These are phyloP conservation scores for Sinocyclocheilus maitianheensis DNA, from an alignment of 2,113 vertebrate species.

Conservation along the genomic window DNA sequence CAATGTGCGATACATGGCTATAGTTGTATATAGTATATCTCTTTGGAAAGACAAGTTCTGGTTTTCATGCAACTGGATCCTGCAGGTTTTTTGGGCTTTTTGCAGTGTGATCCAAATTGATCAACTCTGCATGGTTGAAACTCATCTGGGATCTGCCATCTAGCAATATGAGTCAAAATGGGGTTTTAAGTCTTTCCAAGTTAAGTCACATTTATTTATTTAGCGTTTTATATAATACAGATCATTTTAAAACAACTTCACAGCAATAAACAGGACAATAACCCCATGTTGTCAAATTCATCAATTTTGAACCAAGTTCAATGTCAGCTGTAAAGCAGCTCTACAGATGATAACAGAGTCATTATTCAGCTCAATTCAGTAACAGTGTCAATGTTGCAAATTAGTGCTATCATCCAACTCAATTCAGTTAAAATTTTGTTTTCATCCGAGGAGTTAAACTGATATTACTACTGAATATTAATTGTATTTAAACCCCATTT, in stretches of 20 bases:
- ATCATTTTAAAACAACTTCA: neutral
- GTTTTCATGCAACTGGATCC: neutral
- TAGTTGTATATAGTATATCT: neutral
- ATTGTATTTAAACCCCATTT: too few species aligned
- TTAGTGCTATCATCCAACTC: too few species aligned
- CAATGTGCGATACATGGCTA: neutral
- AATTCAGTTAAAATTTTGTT: too few species aligned
- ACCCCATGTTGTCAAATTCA: too few species aligned
- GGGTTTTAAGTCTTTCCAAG: neutral
- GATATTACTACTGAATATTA: too few species aligned
- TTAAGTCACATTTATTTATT: neutral
- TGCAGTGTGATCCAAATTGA: neutral
- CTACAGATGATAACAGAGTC: too few species aligned
- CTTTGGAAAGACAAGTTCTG: neutral
- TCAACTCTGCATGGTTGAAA: neutral
- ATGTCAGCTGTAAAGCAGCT: too few species aligned
- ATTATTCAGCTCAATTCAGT: too few species aligned
- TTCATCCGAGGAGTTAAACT: too few species aligned
- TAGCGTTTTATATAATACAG: neutral
- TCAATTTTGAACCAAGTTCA: too few species aligned
- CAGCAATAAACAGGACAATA: too few species aligned
- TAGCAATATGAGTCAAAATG: neutral
- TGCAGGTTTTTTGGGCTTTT: neutral
- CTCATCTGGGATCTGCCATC: neutral
- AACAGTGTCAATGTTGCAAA: too few species aligned